Conservation (phyloP, 2,888 invertebrate species). For the Cerastoderma edule region DNA sequence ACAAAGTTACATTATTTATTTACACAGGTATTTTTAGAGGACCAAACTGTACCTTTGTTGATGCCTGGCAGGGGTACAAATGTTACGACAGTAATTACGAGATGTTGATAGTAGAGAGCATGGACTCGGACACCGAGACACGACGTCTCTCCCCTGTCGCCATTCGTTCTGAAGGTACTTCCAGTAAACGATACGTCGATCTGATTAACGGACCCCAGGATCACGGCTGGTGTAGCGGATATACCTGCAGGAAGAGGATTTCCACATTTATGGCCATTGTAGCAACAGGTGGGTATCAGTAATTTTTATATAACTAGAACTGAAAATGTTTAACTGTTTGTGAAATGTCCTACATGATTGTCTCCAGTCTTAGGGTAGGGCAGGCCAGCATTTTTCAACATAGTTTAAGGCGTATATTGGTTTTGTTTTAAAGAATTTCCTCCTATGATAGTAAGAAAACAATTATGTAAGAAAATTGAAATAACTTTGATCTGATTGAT, state of each 20-base stretch:
- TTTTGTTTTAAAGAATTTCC: too few species aligned
- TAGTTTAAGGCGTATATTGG: too few species aligned
- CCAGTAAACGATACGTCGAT: constrained; percentile 74
- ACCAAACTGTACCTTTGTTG: constrained; percentile 62
- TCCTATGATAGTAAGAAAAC: too few species aligned
- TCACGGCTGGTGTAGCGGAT: constrained; percentile 82
- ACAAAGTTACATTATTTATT: too few species aligned
- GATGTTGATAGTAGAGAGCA: constrained; percentile 79
- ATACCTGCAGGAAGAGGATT: constrained; percentile 80
- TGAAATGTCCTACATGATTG: too few species aligned
- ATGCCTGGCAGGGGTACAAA: constrained; percentile 73
- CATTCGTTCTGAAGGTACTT: constrained; percentile 62
- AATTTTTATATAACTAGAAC: too few species aligned
- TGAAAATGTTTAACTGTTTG: too few species aligned
- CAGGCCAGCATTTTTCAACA: too few species aligned
- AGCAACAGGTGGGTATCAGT: constrained; percentile 75
- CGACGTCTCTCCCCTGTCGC: constrained; percentile 79
- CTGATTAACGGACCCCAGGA: constrained; percentile 83
- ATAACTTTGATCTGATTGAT: too few species aligned
- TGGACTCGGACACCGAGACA: constrained; percentile 81
- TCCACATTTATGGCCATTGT: constrained; percentile 79
- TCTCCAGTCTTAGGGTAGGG: too few species aligned
- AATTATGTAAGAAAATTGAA: too few species aligned
- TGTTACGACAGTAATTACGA: constrained; percentile 73
- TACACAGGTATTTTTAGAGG: constrained; percentile 77